Percentiles rank a stretch among this genome's conserved stretches.
These are phyloP conservation scores for Ispidina picta DNA, from an alignment of 2,797 vertebrate species.

Conservation along the genomic window DNA sequence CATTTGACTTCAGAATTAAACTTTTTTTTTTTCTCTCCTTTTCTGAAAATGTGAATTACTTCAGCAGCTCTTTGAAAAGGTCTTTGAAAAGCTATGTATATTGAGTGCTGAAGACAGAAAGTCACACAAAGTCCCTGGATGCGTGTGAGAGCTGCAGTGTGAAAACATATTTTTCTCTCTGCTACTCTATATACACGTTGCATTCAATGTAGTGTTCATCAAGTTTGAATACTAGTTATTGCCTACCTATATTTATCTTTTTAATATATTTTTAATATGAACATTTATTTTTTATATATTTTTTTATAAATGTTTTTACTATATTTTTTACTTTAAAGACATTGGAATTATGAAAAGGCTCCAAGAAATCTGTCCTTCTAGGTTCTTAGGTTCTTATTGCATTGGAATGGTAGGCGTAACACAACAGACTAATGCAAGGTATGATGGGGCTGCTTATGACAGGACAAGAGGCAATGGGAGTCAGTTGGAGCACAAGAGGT, in stretches of 20 bases:
- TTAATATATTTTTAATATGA: too few species aligned
- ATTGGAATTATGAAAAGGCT: constrained; percentile 67
- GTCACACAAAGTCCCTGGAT: constrained; percentile 53
- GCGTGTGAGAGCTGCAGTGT: constrained; percentile 40
- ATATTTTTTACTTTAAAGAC: constrained; percentile 29
- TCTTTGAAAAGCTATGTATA: constrained; percentile 60
- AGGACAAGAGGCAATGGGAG: too few species aligned
- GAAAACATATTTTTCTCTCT: constrained; percentile 52
- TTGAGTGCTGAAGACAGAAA: constrained; percentile 59
- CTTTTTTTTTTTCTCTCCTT: constrained; percentile 30
- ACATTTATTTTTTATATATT: too few species aligned
- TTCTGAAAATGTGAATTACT: constrained; percentile 41
- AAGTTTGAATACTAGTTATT: constrained; percentile 58
- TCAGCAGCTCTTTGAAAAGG: constrained; percentile 57
- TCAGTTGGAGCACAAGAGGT: too few species aligned
- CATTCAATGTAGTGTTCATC: constrained; percentile 36
- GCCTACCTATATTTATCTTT: constrained; percentile 35
- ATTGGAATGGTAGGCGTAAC: constrained; percentile 27
- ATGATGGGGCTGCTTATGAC: constrained; percentile 4
- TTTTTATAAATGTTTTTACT: too few species aligned
- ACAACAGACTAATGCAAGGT: constrained; percentile 46
- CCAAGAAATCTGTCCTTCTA: constrained; percentile 39
- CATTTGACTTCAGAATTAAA: constrained; percentile 58
- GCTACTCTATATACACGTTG: constrained; percentile 20
- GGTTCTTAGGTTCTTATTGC: constrained; percentile 41